These are phyloP conservation scores for Agelastica alni DNA, from an alignment of 2,888 invertebrate species.

Conservation along the genomic window DNA sequence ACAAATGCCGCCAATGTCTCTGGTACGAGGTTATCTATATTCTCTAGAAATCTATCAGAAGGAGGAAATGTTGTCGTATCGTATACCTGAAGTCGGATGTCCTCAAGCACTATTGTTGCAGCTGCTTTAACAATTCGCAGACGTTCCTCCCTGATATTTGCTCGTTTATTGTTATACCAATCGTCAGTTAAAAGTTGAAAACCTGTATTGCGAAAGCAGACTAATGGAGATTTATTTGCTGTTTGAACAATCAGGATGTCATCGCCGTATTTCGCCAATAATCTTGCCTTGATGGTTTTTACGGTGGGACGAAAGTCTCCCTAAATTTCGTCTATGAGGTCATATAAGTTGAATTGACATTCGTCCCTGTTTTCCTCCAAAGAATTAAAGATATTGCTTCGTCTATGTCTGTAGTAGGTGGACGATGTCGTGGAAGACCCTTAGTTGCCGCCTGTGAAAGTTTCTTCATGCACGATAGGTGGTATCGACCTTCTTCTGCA, in stretches of 20 bases:
- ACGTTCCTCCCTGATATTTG: slow-evolving; percentile 25
- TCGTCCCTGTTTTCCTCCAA: slow-evolving; percentile 11
- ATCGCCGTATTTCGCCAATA: slow-evolving; percentile 21
- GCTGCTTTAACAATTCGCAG: slow-evolving; percentile 32
- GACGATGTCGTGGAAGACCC: slow-evolving; percentile 12
- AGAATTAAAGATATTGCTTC: background rate
- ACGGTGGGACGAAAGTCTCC: slow-evolving; percentile 20
- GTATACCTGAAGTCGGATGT: slow-evolving; percentile 16
- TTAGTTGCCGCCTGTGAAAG: slow-evolving; percentile 16
- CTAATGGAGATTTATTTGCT: slow-evolving; percentile 1
- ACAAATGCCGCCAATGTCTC: slow-evolving; percentile 8
- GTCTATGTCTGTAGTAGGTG: slow-evolving; percentile 25
- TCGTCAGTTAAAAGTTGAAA: slow-evolving; percentile 17
- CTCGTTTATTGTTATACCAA: slow-evolving; percentile 14
- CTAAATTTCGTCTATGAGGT: slow-evolving; percentile 29
- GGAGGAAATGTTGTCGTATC: slow-evolving; percentile 22
- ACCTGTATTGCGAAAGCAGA: slow-evolving; percentile 20
- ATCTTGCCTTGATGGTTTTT: slow-evolving; percentile 19
- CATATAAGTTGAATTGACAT: slow-evolving; percentile 34
- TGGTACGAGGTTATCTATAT: slow-evolving; percentile 7
- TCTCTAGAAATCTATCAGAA: slow-evolving; percentile 17
- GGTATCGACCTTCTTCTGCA: slow-evolving; percentile 18
- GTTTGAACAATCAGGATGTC: slow-evolving; percentile 11
- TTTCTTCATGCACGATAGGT: slow-evolving; percentile 25
- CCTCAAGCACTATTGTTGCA: slow-evolving; percentile 34